phyloP scores from a whole-genome alignment of 2,113 vertebrate genomes.

The Cyphomyrus discorhynchus region DNA sequence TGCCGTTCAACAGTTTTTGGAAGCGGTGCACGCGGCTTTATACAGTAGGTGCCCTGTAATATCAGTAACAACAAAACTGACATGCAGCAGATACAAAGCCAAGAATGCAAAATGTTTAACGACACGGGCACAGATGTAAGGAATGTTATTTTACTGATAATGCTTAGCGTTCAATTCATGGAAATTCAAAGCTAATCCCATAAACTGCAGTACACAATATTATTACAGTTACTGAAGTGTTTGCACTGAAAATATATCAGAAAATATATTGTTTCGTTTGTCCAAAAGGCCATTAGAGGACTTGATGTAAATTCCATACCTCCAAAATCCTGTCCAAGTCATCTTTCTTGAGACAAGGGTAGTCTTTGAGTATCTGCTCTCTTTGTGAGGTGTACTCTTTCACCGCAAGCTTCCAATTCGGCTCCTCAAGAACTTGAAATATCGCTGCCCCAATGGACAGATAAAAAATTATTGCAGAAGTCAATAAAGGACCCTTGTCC shows the following conservation, averaged over 20 bases:
- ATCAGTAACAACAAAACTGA: background rate
- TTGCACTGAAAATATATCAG: background rate
- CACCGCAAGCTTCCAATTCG: constrained; percentile 78
- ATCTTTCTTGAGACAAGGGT: constrained; percentile 73
- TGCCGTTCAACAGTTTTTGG: background rate
- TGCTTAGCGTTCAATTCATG: background rate
- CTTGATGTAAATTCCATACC: constrained; percentile 59
- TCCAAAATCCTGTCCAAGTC: constrained; percentile 82
- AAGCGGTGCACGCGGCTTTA: background rate
- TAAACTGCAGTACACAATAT: background rate
- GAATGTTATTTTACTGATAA: background rate
- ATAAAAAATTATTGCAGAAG: constrained; percentile 96
- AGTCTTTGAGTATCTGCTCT: constrained; percentile 69
- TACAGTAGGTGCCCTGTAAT: background rate
- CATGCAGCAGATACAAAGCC: background rate
- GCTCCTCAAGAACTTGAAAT: constrained; percentile 93
- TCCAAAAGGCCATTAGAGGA: background rate
- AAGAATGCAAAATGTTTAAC: background rate
- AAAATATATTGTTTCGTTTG: background rate
- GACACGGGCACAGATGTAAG: background rate
- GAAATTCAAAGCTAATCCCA: background rate
- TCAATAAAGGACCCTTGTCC: constrained; percentile 91
- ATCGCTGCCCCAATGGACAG: constrained; percentile 97
- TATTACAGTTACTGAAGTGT: background rate
- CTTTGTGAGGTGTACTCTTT: constrained; percentile 65